phyloP scores from a whole-genome alignment of 2,113 vertebrate genomes.

The Sinocyclocheilus anophthalmus region DNA sequence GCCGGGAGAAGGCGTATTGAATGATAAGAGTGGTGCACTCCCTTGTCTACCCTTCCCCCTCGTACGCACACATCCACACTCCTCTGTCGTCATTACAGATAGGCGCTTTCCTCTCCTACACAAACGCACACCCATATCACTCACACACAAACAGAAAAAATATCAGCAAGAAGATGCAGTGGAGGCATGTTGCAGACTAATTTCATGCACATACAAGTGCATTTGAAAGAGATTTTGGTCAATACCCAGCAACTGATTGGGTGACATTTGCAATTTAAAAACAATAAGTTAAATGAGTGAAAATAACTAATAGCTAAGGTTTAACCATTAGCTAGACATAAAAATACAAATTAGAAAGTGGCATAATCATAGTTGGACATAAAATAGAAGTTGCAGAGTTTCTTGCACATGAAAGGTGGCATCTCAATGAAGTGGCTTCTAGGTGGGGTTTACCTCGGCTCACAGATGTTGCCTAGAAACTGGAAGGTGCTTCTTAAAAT shows the following conservation, averaged over 20 bases:
- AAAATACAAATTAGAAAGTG: neutral
- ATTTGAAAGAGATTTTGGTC: neutral
- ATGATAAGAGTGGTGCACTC: slow-evolving; percentile 66
- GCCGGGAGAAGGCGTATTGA: slow-evolving; percentile 58
- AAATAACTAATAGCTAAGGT: neutral
- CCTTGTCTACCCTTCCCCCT: slow-evolving; percentile 57
- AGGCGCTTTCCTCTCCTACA: slow-evolving; percentile 57
- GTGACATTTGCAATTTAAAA: neutral
- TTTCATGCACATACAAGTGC: neutral
- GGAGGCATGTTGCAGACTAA: neutral
- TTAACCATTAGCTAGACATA: neutral
- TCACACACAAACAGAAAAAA: slow-evolving; percentile 51
- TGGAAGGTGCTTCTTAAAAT: slow-evolving; percentile 71
- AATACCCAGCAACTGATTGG: neutral
- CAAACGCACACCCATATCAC: slow-evolving; percentile 41
- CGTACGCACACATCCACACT: slow-evolving; percentile 59
- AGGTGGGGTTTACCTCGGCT: slow-evolving; percentile 49
- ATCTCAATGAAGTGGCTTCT: slow-evolving; percentile 55
- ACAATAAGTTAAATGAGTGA: neutral
- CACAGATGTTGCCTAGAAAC: slow-evolving; percentile 71
- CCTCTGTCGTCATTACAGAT: slow-evolving; percentile 66
- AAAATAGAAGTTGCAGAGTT: slow-evolving; percentile 21
- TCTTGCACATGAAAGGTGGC: slow-evolving; percentile 24
- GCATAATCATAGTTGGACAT: neutral
- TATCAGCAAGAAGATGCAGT: slow-evolving; percentile 17